Conservation (phyloP, 2,797 vertebrate species). For the Ciconia nigra region DNA sequence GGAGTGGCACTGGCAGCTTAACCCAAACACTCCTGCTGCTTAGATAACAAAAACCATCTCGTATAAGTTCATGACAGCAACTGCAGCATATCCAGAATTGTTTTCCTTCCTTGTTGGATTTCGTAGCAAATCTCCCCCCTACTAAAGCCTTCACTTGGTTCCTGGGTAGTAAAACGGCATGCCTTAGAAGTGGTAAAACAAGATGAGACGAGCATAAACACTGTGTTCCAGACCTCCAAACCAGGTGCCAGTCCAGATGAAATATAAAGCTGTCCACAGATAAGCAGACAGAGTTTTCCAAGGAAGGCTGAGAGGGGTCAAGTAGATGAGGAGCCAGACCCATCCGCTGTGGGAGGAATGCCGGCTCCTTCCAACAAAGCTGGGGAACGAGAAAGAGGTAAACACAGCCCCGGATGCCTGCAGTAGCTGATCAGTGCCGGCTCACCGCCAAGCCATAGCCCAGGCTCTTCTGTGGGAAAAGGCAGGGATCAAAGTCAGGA, state of each 20-base stretch:
- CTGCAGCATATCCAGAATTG: background rate
- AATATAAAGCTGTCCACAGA: background rate
- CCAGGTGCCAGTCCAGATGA: constrained; percentile 6
- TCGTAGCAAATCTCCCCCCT: background rate
- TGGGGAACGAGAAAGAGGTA: background rate
- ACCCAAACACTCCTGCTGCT: constrained; percentile 56
- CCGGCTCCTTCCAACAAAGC: background rate
- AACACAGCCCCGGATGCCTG: background rate
- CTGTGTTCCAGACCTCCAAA: background rate
- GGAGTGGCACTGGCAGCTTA: constrained; percentile 28
- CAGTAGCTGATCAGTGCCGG: background rate
- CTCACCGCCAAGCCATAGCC: background rate
- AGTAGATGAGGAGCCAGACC: background rate
- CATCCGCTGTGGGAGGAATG: background rate
- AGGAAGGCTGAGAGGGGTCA: constrained; percentile 1
- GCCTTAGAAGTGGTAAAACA: background rate
- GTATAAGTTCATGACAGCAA: constrained; percentile 16
- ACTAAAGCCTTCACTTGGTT: background rate
- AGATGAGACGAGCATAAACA: background rate
- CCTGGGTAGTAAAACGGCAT: background rate
- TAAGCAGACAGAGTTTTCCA: background rate
- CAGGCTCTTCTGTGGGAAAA: background rate
- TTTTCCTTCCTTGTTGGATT: background rate
- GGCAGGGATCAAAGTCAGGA: background rate
- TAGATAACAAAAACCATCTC: constrained; percentile 43